Evolutionary conservation across 2,113 vertebrate species (phyloP).

Genomic region (Morphnarchus princeps): DNA sequence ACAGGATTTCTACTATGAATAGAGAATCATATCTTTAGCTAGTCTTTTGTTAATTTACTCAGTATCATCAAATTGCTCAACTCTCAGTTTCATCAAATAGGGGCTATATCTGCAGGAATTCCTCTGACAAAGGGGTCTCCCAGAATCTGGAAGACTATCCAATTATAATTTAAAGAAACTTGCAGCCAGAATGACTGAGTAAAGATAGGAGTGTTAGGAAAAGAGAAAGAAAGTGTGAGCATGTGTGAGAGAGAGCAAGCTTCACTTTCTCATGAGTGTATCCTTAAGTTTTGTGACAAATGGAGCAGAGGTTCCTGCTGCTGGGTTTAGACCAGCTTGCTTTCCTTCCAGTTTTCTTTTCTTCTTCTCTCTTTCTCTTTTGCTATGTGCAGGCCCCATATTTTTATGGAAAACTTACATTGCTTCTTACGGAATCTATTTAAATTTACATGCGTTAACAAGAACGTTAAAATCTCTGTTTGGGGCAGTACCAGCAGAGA

Average conservation of each 20-base stretch:
- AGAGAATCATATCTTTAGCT: not conserved
- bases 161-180: not conserved
- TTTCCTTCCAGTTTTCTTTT: not conserved
- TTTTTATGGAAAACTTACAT: not conserved
- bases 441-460: not conserved
- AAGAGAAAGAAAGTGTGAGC: not conserved
- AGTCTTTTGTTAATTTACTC: not conserved
- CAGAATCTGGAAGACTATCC: not conserved
- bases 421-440: not conserved
- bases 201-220: not conserved
- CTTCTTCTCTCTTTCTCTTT: not conserved
- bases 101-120: not conserved
- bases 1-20: not conserved
- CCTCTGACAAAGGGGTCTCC: not conserved
- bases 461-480: not conserved
- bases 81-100: not conserved
- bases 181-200: not conserved
- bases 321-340: not conserved
- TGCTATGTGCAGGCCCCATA: not conserved
- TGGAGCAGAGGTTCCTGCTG: not conserved
- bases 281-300: not conserved
- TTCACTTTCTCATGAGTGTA: not conserved
- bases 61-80: not conserved
- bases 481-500: not conserved
- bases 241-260: not conserved